These are phyloP conservation scores for Phoebastria nigripes DNA, from an alignment of 2,797 vertebrate genomes.

Conservation along the genomic window DNA sequence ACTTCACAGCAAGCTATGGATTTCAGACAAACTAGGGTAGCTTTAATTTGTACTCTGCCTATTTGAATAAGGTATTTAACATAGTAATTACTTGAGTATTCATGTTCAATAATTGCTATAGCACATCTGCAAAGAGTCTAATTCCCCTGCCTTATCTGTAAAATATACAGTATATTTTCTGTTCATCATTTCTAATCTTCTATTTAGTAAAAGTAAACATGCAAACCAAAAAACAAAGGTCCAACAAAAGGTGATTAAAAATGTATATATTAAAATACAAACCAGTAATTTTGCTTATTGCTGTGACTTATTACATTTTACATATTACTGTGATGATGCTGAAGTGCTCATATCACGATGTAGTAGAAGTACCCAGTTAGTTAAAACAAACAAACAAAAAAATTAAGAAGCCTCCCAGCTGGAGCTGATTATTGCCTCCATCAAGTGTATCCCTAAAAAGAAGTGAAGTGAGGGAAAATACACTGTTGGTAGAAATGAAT, in stretches of 20 bases:
- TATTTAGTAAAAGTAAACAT: conserved; percentile 26
- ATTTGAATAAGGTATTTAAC: conserved; percentile 61
- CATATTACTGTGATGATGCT: background rate
- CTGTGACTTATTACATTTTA: background rate
- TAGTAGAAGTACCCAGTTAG: background rate
- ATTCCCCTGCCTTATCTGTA: conserved; percentile 26
- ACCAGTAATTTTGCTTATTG: conserved; percentile 25
- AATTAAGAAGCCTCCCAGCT: background rate
- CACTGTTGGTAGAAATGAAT: background rate
- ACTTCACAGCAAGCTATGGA: background rate
- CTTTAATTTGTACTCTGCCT: conserved; percentile 44
- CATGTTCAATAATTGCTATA: conserved; percentile 58
- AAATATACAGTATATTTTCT: conserved; percentile 1
- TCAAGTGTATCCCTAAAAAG: background rate
- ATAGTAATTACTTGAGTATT: conserved; percentile 58
- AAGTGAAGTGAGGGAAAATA: background rate
- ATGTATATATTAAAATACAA: background rate
- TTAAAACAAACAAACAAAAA: background rate
- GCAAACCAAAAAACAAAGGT: background rate
- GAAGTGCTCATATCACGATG: background rate
- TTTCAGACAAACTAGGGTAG: conserved; percentile 3
- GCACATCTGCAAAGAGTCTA: conserved; percentile 50
- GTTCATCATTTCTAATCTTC: background rate
- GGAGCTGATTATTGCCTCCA: background rate
- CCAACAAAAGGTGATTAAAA: conserved; percentile 6